phyloP scores from a whole-genome alignment of 2,797 vertebrate species.

The Manis crassicaudata region DNA sequence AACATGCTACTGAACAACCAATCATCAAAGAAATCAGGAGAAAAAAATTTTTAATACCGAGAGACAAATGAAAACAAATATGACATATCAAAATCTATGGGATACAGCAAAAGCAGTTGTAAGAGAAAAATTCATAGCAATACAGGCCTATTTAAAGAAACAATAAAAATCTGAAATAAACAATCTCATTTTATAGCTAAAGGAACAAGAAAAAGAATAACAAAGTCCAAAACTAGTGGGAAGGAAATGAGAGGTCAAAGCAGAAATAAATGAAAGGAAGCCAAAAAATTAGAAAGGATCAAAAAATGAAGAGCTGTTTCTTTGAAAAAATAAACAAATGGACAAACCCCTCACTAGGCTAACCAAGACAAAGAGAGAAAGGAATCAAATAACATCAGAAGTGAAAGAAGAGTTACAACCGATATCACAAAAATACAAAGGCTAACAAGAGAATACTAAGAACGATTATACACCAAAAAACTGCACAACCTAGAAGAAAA shows the following conservation, averaged over 20 bases:
- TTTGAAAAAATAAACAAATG: not conserved
- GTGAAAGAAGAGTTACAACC: not conserved
- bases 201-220: not conserved
- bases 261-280: not conserved
- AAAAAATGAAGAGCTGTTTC: not conserved
- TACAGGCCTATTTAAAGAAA: not conserved
- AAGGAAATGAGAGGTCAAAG: not conserved
- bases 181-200: not conserved
- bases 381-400: not conserved
- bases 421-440: not conserved
- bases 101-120: not conserved
- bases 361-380: not conserved
- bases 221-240: not conserved
- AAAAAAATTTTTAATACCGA: not conserved
- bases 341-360: not conserved
- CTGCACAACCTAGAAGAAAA: not conserved
- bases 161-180: not conserved
- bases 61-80: not conserved
- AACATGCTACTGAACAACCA: not conserved
- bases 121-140: not conserved
- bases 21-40: not conserved
- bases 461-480: not conserved
- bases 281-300: not conserved
- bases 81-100: not conserved
- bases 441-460: not conserved